Base-by-base conservation (phyloP, 2,888 invertebrate genomes). In the Brenthis ino region DNA sequence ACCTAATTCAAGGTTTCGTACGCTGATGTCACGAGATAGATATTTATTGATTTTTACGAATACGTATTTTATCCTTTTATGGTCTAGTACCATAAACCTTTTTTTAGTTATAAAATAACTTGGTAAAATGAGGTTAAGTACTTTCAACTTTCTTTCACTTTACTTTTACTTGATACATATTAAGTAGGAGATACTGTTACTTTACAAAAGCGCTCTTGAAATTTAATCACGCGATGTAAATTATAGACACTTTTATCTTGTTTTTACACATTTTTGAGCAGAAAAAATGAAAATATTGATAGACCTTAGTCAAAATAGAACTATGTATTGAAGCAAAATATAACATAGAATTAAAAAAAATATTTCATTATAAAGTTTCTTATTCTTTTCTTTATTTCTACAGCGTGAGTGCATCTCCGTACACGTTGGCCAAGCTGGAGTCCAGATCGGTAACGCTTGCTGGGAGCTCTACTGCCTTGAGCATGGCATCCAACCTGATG, bases 401-500 rank as follows among this genome's bases (percentile, higher is more conserved):
- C 85, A 94, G 95, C 94, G 95, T 91, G 95, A 95, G 89, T 94
- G 94, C 88, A 94, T 95, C 88, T 94, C 94, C 70, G 93, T 95
- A 83, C 95, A 95, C 79, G 93, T 95, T 82, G 92, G 92, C 82
- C 92, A 93, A 85, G 92, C 92, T 73, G 97, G 97, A 91, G 97
- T 97, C 88, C 97, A 97, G 93, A 97, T 97, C 84, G 97, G 97
- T 82, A 97, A 97, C 85, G 97, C 97, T 92, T 97, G 97, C 91
- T 97, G 97, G 97, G 97, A 97, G 86, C 93, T 97, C 77, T 97
- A 97, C 93, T 97, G 97, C 89, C 93, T 97, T 85, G 97, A 97
- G 91, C 97, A 97, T 91, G 97, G 97, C 79, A 98, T 98, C 94
- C 97, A 97, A 93, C 97, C 97, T 77, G 97, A 98, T 89, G 98